These are phyloP conservation scores for Hyles lineata DNA, from an alignment of 2,888 invertebrate genomes.

Conservation along the genomic window DNA sequence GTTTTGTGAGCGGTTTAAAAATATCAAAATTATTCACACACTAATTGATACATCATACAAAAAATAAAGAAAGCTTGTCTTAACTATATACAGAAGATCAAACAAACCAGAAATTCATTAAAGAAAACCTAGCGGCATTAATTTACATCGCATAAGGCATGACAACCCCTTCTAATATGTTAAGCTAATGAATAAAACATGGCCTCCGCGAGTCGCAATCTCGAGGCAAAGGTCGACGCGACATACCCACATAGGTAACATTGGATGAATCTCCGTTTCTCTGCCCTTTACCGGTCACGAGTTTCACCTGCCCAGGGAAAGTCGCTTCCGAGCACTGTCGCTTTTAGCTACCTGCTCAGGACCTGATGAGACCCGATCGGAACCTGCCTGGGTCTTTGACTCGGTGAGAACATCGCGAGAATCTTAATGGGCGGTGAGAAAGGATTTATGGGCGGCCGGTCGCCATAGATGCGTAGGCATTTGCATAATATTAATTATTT, in stretches of 20 bases:
- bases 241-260: slow-evolving; percentile 46
- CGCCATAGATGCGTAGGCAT: background rate
- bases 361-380: slow-evolving; percentile 24
- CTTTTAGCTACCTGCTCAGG: slow-evolving; percentile 57
- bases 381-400: slow-evolving; percentile 52
- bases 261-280: slow-evolving; percentile 62
- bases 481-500: slow-evolving; percentile 6
- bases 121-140: background rate
- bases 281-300: slow-evolving; percentile 68
- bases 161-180: background rate
- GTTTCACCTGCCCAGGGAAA: slow-evolving; percentile 55
- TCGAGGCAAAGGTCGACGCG: slow-evolving; percentile 61
- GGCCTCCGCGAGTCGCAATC: slow-evolving; percentile 29
- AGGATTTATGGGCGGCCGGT: background rate
- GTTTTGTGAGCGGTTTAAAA: too few relatives aligned
- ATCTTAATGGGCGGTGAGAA: background rate
- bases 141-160: background rate
- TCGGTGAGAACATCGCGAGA: slow-evolving; percentile 1
- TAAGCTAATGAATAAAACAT: background rate
- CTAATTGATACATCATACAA: background rate
- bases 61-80: background rate
- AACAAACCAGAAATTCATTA: background rate
- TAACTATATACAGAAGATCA: background rate
- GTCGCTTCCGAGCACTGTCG: slow-evolving; percentile 60
- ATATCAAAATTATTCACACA: too few relatives aligned